Percentiles rank a stretch among this genome's conserved stretches.
Evolutionary conservation across 2,113 vertebrate species (phyloP).

Genomic region (Thunnus maccoyii): DNA sequence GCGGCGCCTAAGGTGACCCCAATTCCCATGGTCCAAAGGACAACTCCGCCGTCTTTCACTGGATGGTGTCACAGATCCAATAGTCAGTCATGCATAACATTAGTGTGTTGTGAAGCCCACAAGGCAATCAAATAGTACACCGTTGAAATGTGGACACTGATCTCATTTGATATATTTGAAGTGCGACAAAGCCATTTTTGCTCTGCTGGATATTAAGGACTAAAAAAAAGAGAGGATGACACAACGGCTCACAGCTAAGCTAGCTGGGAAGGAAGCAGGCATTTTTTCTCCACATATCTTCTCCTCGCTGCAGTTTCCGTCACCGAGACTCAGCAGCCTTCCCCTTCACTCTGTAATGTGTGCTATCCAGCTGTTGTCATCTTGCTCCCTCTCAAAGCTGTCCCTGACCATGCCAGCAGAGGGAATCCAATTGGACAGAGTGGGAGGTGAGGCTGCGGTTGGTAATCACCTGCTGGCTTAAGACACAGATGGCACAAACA

Average conservation of each 20-base stretch:
- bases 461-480: constrained; percentile 78
- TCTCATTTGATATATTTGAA: constrained; percentile 79
- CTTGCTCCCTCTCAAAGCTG: constrained; percentile 56
- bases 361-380: constrained; percentile 73
- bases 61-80: constrained; percentile 76
- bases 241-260: constrained; percentile 55
- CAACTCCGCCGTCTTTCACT: constrained; percentile 58
- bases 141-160: constrained; percentile 78
- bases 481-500: constrained; percentile 78
- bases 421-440: constrained; percentile 72
- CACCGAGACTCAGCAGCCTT: constrained; percentile 45
- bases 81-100: constrained; percentile 77
- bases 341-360: constrained; percentile 50
- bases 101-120: constrained; percentile 70
- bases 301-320: constrained; percentile 38
- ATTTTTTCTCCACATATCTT: constrained; percentile 39
- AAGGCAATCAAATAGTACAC: constrained; percentile 74
- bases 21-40: constrained; percentile 68
- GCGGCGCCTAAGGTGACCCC: constrained; percentile 73
- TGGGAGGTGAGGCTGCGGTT: constrained; percentile 71
- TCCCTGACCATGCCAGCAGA: constrained; percentile 57
- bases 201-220: constrained; percentile 70
- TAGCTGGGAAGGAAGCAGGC: constrained; percentile 44
- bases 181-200: constrained; percentile 80
- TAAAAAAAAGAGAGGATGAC: constrained; percentile 64